Conservation (phyloP, 2,888 invertebrate species). For the Furcula furcula region DNA sequence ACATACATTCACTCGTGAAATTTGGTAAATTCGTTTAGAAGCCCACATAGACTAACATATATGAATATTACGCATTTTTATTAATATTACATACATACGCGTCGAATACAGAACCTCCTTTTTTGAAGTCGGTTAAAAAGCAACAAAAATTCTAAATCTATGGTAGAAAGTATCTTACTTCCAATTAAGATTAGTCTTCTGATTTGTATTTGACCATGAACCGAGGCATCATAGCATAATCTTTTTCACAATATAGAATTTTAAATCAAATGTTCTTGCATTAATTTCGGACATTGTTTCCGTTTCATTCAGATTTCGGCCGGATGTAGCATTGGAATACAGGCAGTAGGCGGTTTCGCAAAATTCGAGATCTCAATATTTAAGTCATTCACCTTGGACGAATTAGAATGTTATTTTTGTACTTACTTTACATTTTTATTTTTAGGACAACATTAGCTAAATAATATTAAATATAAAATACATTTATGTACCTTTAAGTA, state of each 20-base stretch:
- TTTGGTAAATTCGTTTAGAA: too few relatives aligned
- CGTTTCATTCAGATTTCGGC: conserved; percentile 6
- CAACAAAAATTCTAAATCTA: too few relatives aligned
- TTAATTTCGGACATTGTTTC: conserved; percentile 5
- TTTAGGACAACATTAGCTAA: too few relatives aligned
- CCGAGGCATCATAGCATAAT: background rate
- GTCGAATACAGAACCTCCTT: too few relatives aligned
- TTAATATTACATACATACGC: too few relatives aligned
- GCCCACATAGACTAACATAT: too few relatives aligned
- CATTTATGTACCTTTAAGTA: too few relatives aligned
- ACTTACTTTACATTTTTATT: too few relatives aligned
- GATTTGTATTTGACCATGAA: conserved; percentile 15
- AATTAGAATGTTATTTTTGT: conserved; percentile 5
- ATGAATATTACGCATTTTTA: too few relatives aligned
- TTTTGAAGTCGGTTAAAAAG: too few relatives aligned
- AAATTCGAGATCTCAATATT: conserved; percentile 5
- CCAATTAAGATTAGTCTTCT: conserved; percentile 10
- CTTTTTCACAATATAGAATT: conserved; percentile 5
- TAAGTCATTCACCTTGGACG: conserved; percentile 21
- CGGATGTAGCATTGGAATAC: conserved; percentile 15
- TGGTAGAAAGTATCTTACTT: background rate
- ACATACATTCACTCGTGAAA: too few relatives aligned
- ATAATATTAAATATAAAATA: too few relatives aligned
- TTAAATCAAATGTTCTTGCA: conserved; percentile 5
- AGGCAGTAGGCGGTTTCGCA: conserved; percentile 11